phyloP scores from a whole-genome alignment of 2,113 vertebrate species.

The Rhinolophus ferrumequinum region DNA sequence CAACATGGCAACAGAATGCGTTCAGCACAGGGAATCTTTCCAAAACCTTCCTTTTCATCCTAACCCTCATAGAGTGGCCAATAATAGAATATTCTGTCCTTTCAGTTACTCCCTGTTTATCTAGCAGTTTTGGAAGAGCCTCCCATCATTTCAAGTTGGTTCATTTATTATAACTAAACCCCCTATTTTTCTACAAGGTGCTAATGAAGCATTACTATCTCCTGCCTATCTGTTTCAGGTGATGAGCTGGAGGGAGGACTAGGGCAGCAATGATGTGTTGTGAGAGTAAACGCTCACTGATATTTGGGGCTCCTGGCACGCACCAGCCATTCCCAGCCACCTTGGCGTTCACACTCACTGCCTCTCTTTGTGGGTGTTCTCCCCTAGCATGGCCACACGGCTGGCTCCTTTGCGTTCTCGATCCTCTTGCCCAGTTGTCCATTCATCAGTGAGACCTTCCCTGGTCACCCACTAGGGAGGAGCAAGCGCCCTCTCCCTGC shows the following conservation, averaged over 20 bases:
- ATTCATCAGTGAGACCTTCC: neutral
- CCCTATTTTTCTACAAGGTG: neutral
- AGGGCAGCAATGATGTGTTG: rapidly evolving
- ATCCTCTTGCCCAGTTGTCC: neutral
- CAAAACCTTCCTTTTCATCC: neutral
- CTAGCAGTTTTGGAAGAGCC: neutral
- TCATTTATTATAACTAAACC: neutral
- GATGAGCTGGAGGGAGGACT: neutral
- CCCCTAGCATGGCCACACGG: rapidly evolving
- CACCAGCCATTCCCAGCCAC: too few species aligned
- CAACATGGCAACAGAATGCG: neutral
- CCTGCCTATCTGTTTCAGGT: neutral
- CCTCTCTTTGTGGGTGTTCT: neutral
- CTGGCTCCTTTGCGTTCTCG: neutral
- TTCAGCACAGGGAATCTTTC: neutral
- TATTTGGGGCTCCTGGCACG: neutral
- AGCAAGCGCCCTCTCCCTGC: rapidly evolving
- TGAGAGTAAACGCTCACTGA: neutral
- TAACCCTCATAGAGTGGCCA: neutral
- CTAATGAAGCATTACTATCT: neutral
- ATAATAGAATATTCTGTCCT: neutral
- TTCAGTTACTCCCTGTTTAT: neutral
- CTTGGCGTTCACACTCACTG: neutral
- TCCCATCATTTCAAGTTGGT: neutral
- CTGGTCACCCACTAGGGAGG: neutral